Conservation (phyloP, 2,888 invertebrate genomes). For the Nomada fucata region DNA sequence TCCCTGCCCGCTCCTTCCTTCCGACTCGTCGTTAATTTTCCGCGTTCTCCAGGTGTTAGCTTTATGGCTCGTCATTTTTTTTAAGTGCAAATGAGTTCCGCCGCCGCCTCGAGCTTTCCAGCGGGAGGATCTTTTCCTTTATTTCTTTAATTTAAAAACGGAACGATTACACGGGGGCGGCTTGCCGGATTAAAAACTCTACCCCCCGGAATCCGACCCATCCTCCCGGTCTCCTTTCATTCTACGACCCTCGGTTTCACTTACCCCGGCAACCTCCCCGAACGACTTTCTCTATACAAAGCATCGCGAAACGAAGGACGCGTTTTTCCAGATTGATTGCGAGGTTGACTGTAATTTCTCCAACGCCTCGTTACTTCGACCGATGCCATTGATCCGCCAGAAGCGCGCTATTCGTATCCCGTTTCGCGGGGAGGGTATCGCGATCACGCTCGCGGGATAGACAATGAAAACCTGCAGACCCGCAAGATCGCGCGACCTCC, state of each 20-base stretch:
- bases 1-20: slow-evolving; percentile 36
- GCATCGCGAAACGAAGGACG: slow-evolving; percentile 36
- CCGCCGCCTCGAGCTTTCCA: slow-evolving; percentile 62
- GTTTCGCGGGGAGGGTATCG: neutral
- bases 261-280: slow-evolving; percentile 50
- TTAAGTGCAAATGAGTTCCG: slow-evolving; percentile 83
- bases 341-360: slow-evolving; percentile 47
- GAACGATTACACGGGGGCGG: slow-evolving; percentile 76
- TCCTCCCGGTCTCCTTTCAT: slow-evolving; percentile 49
- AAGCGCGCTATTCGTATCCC: slow-evolving; percentile 8
- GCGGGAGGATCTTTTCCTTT: slow-evolving; percentile 71
- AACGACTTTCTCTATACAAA: slow-evolving; percentile 60
- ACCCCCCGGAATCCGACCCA: slow-evolving; percentile 57
- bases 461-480: neutral
- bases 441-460: neutral
- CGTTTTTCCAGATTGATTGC: slow-evolving; percentile 61
- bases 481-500: neutral
- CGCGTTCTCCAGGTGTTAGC: slow-evolving; percentile 77
- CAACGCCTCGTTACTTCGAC: neutral
- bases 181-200: slow-evolving; percentile 78
- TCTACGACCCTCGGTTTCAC: slow-evolving; percentile 57
- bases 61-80: slow-evolving; percentile 83
- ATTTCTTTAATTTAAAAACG: slow-evolving; percentile 80
- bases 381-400: slow-evolving; percentile 18
- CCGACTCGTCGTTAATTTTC: slow-evolving; percentile 67